These are phyloP conservation scores for Drosophila emarginata DNA, from an alignment of 2,888 invertebrate genomes.

Conservation along the genomic window DNA sequence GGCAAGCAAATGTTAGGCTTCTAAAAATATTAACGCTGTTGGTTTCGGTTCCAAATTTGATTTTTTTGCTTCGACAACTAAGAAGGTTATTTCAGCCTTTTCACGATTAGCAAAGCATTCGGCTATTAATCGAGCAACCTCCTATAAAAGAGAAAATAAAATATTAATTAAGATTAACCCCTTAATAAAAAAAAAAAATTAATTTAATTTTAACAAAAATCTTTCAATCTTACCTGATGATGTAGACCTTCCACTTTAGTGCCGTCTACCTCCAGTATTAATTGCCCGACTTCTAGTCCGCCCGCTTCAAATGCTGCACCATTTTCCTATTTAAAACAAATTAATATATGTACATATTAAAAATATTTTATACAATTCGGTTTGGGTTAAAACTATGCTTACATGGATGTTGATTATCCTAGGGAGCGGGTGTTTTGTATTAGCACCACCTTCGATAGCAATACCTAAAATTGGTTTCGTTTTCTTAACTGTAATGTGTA, in stretches of 20 bases:
- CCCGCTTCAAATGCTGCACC: constrained; percentile 97
- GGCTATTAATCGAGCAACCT: constrained; percentile 95
- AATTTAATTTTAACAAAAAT: no score
- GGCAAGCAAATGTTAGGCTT: constrained; percentile 96
- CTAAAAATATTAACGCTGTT: constrained; percentile 94
- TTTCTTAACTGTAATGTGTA: constrained; percentile 95
- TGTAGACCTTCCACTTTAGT: constrained; percentile 90
- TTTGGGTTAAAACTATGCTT: no score
- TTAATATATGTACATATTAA: no score
- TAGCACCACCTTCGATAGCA: constrained; percentile 98
- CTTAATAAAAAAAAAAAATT: background rate
- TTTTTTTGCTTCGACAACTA: constrained; percentile 96
- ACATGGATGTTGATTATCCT: constrained; percentile 98
- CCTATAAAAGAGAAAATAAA: constrained; percentile 79
- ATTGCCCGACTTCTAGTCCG: constrained; percentile 95
- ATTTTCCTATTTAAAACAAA: constrained; percentile 88
- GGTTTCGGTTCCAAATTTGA: constrained; percentile 96
- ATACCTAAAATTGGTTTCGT: constrained; percentile 97
- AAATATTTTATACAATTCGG: no score
- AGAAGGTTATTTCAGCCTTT: constrained; percentile 94
- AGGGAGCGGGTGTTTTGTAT: constrained; percentile 96
- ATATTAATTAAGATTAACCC: background rate
- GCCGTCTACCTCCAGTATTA: constrained; percentile 96
- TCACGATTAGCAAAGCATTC: constrained; percentile 95
- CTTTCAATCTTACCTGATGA: constrained; percentile 85